Percentiles rank a stretch among this genome's conserved stretches.
Conservation (phyloP, 2,113 vertebrate genomes). For the Oryzias celebensis region DNA sequence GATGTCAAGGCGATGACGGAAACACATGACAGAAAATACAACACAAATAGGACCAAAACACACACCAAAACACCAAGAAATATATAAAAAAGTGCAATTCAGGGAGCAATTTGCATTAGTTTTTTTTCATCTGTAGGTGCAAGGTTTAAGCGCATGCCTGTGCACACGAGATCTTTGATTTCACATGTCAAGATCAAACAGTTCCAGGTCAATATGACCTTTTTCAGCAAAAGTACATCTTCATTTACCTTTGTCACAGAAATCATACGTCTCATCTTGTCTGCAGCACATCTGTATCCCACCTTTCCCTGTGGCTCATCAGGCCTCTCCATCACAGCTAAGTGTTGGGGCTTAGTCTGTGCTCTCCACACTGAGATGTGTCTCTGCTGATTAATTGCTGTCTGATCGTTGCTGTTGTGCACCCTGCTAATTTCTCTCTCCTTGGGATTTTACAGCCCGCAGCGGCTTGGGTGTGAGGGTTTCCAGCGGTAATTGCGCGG, state of each 20-base stretch:
- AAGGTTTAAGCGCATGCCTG: background rate
- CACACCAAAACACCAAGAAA: conserved; percentile 38
- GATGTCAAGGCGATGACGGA: conserved; percentile 54
- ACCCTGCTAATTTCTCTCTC: conserved; percentile 71
- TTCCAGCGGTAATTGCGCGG: conserved; percentile 77
- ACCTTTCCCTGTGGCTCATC: conserved; percentile 22
- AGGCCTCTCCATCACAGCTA: conserved; percentile 50
- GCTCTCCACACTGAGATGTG: conserved; percentile 38
- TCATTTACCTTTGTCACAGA: conserved; percentile 12
- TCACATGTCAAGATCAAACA: background rate
- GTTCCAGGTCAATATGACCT: conserved; percentile 3
- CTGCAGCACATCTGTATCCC: conserved; percentile 25
- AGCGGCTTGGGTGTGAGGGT: conserved; percentile 62
- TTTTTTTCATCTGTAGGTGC: conserved; percentile 7
- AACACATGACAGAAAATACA: conserved; percentile 47
- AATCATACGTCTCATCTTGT: conserved; percentile 11
- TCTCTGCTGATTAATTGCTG: conserved; percentile 74
- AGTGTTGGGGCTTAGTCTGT: conserved; percentile 51
- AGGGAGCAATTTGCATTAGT: conserved; percentile 31
- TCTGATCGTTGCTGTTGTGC: conserved; percentile 67
- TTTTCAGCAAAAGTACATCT: conserved; percentile 1
- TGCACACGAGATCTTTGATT: background rate
- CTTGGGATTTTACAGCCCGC: conserved; percentile 56
- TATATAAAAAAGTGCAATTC: conserved; percentile 34
- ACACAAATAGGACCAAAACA: conserved; percentile 21